Percentiles rank a stretch among this genome's conserved stretches.
Conservation (phyloP, 2,888 invertebrate species). For the Aphodius sticticus region DNA sequence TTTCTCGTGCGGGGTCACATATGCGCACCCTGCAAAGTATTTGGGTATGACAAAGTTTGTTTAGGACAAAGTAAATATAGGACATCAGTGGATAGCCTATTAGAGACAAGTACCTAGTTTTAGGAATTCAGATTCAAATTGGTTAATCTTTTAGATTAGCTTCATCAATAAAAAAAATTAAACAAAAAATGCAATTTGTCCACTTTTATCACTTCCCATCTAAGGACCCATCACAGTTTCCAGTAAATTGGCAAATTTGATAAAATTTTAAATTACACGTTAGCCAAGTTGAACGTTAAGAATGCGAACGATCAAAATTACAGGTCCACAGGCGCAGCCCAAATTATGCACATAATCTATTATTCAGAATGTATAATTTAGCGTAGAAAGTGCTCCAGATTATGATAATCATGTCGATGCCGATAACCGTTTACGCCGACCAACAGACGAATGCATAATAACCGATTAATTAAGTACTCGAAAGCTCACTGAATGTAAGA, state of each 20-base stretch:
- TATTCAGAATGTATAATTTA: neutral
- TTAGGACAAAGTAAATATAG: no score
- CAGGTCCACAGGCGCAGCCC: neutral
- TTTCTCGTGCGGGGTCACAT: no score
- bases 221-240: neutral
- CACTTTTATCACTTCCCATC: neutral
- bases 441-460: neutral
- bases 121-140: no score
- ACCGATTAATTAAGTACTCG: neutral
- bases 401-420: neutral
- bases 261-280: neutral
- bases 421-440: neutral
- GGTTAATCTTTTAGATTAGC: no score
- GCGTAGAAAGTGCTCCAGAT: neutral
- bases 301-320: neutral
- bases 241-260: neutral
- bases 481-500: neutral
- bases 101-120: no score
- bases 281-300: neutral
- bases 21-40: no score
- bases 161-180: no score
- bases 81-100: no score
- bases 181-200: no score
- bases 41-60: no score
- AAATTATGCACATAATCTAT: neutral